These are phyloP conservation scores for Lamellibrachia satsuma DNA, from an alignment of 2,888 invertebrate species.

Conservation along the genomic window DNA sequence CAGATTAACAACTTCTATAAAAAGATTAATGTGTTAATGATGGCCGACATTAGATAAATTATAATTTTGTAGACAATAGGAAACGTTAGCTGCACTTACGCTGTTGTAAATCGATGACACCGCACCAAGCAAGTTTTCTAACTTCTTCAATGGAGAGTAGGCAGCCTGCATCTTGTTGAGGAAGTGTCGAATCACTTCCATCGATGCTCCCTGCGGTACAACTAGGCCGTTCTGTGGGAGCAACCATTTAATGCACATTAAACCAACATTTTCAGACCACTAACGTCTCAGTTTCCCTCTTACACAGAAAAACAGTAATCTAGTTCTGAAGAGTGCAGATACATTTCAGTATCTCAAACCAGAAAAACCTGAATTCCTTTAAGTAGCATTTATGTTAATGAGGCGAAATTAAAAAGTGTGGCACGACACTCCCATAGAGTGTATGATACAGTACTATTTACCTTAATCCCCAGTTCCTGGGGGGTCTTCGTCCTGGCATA, in stretches of 20 bases:
- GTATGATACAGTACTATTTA: neutral
- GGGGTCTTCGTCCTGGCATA: conserved; percentile 66
- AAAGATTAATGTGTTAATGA: neutral
- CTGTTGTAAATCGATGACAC: conserved; percentile 80
- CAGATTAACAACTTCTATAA: neutral
- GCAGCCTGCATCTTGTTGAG: conserved; percentile 87
- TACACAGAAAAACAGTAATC: neutral
- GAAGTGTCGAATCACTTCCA: conserved; percentile 77
- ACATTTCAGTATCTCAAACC: no score
- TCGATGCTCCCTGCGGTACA: conserved; percentile 78
- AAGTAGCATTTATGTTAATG: no score
- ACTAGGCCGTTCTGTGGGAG: conserved; percentile 57
- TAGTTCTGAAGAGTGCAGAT: neutral
- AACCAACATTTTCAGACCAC: neutral
- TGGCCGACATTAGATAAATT: neutral
- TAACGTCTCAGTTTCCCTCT: neutral
- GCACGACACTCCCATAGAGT: neutral
- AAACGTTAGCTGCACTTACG: conserved; percentile 44
- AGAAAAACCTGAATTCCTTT: no score
- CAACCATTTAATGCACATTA: neutral
- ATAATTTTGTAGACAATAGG: neutral
- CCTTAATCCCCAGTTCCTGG: conserved; percentile 64
- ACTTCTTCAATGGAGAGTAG: conserved; percentile 90
- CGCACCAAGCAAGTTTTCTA: conserved; percentile 88
- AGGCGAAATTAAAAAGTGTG: no score